A percentile compares a stretch with the other conserved stretches of the same genome.
Conservation (phyloP, 64 coral and sea anemone genomes). For the Porites australiensis region DNA sequence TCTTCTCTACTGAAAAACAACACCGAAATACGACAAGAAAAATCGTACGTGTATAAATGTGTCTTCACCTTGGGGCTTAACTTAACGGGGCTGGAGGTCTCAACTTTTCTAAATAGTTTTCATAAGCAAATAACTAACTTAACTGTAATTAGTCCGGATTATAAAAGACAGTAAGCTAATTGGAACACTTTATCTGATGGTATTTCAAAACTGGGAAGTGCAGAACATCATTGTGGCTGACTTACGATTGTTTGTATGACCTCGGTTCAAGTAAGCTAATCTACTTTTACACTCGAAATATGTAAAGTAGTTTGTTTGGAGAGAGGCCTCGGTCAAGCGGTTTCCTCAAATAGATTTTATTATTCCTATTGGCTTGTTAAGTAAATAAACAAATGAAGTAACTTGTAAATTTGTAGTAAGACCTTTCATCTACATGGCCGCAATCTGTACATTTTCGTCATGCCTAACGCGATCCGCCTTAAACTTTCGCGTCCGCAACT, state of each 20-base stretch:
- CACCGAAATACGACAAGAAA: no score
- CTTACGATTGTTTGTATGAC: slow-evolving; percentile 6
- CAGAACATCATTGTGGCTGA: neutral
- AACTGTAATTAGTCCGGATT: slow-evolving; percentile 39
- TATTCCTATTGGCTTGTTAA: slow-evolving; percentile 9
- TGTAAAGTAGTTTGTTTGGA: slow-evolving; percentile 49
- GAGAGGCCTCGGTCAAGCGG: neutral
- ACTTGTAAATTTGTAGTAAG: slow-evolving; percentile 2
- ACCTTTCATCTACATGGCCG: neutral
- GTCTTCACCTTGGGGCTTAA: no score
- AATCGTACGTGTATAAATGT: no score
- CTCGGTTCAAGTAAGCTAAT: slow-evolving; percentile 12
- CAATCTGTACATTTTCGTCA: slow-evolving; percentile 32
- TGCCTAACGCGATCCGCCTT: neutral
- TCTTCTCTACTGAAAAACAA: no score
- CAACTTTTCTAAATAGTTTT: neutral
- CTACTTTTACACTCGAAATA: slow-evolving; percentile 17
- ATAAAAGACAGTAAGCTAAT: slow-evolving; percentile 44
- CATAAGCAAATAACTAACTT: slow-evolving; percentile 7
- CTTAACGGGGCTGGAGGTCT: no score
- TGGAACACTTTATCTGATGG: slow-evolving; percentile 40
- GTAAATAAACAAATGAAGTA: neutral
- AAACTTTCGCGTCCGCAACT: neutral
- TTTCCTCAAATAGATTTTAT: neutral
- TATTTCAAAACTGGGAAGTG: slow-evolving; percentile 1